Percentiles rank a stretch among this genome's conserved stretches.
Conservation (phyloP, 2,888 invertebrate species). For the Yponomeuta sedellus region DNA sequence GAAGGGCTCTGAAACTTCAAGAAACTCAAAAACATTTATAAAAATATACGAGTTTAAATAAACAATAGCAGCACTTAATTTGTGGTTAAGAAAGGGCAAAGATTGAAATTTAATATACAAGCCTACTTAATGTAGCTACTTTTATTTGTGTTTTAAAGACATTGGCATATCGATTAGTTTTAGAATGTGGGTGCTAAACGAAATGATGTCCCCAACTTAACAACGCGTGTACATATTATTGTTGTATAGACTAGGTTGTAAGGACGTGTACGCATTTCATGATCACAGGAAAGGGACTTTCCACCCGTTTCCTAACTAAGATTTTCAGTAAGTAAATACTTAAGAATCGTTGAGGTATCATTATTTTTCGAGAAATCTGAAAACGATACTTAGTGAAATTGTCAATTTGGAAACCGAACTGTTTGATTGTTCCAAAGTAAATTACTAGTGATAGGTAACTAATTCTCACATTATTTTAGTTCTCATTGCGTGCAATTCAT, state of each 20-base stretch:
- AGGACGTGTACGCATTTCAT: conserved; percentile 22
- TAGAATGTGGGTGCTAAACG: conserved; percentile 57
- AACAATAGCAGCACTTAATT: neutral
- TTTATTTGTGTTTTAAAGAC: conserved; percentile 10
- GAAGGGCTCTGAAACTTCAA: neutral
- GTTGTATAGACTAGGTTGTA: conserved; percentile 49
- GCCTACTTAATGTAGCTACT: conserved; percentile 5
- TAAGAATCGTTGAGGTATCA: no score
- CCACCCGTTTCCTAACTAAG: no score
- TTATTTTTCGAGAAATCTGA: no score
- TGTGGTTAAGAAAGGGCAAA: neutral
- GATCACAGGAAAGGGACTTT: neutral
- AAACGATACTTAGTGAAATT: no score
- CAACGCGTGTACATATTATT: conserved; percentile 47
- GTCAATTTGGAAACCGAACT: no score
- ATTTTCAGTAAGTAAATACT: no score
- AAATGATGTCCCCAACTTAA: conserved; percentile 33
- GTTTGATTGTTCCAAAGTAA: neutral
- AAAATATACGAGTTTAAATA: neutral
- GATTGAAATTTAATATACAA: neutral
- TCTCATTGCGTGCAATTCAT: no score
- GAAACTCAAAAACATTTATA: neutral
- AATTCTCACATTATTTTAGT: no score
- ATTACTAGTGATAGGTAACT: neutral
- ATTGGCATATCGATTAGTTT: conserved; percentile 53